Evolutionary conservation across 1,140 invertebrate species (phyloP), one percentile per base, ranked within the genome.

Genomic region (Diplogasteroides magnus): DNA sequence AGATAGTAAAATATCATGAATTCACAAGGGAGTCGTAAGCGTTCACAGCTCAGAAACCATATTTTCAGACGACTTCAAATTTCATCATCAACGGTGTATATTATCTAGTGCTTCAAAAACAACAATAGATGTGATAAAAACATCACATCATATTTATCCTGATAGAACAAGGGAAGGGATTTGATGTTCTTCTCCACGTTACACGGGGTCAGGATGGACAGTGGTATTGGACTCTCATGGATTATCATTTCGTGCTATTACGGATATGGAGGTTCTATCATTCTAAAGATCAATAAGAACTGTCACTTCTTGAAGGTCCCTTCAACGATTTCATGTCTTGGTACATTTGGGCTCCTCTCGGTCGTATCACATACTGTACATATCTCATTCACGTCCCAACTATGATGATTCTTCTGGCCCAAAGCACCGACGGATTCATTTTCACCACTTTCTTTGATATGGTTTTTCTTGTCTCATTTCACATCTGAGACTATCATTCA

Each of bases 181-280:
- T n/a, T n/a, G n/a, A n/a, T n/a, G n/a, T n/a, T n/a, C n/a, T n/a
- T n/a, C n/a, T n/a, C n/a, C n/a, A n/a, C n/a, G n/a, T n/a, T n/a
- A n/a, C n/a, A n/a, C n/a, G n/a, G n/a, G n/a, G n/a, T n/a, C n/a
- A n/a, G n/a, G n/a, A n/a, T n/a, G n/a, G n/a, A n/a, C n/a, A n/a
- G 73, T 73, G 63, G 60, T 26, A 13, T 71, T 14, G 68, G n/a
- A 11, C 31, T 68, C 25, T 61, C 62, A 23, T 74, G 72, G 72
- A 69, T 74, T 31, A 55, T 75, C 14, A 73, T 67, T 57, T 27
- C 72, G 1, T 74, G 71, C 25, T 74, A 67, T 27, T 74, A 74
- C 27, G 72, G 72, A 6, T 64, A 74, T 55, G 72, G 72, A 19
- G 71, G 72, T 63, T 48, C 37, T 48, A 6, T 48, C 37, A 11